These are phyloP conservation scores for Ctenicera cuprea DNA, from an alignment of 2,888 invertebrate species.

Conservation along the genomic window DNA sequence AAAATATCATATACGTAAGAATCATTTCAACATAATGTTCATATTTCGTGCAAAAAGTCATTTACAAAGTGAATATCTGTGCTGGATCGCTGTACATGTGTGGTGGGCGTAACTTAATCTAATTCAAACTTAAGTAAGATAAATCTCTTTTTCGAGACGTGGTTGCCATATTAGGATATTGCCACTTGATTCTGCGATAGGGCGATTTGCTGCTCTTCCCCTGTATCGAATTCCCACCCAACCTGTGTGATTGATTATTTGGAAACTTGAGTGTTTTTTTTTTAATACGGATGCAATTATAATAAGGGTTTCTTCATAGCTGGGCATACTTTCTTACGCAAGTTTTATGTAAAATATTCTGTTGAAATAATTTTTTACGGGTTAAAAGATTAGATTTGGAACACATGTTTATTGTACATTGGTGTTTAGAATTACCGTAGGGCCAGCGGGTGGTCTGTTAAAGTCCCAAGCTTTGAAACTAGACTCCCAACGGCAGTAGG, in stretches of 20 bases:
- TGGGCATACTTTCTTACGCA: too few species aligned
- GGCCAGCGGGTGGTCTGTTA: too few species aligned
- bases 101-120: background rate
- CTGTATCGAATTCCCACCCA: background rate
- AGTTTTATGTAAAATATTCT: too few species aligned
- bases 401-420: too few species aligned
- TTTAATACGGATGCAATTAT: background rate
- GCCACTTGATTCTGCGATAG: slow-evolving; percentile 17
- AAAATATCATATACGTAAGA: too few species aligned
- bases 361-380: too few species aligned
- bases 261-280: background rate
- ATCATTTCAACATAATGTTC: background rate
- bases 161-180: background rate
- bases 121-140: background rate
- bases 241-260: slow-evolving; percentile 2
- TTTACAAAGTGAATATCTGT: background rate
- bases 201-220: background rate
- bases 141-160: background rate
- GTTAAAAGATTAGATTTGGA: too few species aligned
- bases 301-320: background rate
- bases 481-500: too few species aligned
- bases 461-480: too few species aligned
- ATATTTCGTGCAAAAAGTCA: background rate
- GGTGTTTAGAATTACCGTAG: too few species aligned
- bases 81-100: background rate